Conservation (phyloP, 2,888 invertebrate species). For the Dichetophora obliterata region DNA sequence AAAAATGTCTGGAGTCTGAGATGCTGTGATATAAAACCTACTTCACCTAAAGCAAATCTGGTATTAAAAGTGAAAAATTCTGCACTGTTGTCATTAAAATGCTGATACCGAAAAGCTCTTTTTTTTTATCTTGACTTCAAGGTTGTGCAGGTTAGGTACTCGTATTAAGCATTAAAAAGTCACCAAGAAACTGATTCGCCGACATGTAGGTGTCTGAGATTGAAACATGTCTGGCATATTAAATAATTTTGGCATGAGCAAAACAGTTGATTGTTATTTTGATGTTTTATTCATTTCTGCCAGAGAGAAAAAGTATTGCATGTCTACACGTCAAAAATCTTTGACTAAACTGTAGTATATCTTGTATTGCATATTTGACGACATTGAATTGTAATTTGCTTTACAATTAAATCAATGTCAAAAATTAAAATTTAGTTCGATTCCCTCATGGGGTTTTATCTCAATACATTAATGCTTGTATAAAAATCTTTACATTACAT, state of each 20-base stretch:
- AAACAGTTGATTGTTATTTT: not conserved
- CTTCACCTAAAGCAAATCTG: not conserved
- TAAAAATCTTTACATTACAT: too few relatives aligned
- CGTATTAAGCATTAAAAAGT: not conserved
- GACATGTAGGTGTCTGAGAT: not conserved
- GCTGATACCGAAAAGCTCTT: not conserved
- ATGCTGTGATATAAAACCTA: not conserved
- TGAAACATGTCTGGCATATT: not conserved
- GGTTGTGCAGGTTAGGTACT: too few relatives aligned
- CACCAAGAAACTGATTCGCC: not conserved
- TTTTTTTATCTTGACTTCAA: too few relatives aligned
- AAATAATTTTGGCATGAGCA: not conserved
- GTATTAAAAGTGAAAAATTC: slow-evolving; percentile 5
- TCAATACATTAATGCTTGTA: too few relatives aligned
- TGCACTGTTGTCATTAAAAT: not conserved
- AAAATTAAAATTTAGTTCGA: too few relatives aligned
- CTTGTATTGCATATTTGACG: too few relatives aligned
- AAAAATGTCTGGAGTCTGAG: too few relatives aligned
- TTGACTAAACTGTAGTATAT: too few relatives aligned
- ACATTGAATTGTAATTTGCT: too few relatives aligned
- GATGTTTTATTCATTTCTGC: not conserved
- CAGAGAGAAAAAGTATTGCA: not conserved
- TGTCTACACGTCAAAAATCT: too few relatives aligned
- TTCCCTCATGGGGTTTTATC: too few relatives aligned
- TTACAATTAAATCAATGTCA: too few relatives aligned